Percentiles rank a stretch among this genome's conserved stretches.
phyloP scores from a whole-genome alignment of 1,140 invertebrate species.

The Caenorhabditis tropicalis region DNA sequence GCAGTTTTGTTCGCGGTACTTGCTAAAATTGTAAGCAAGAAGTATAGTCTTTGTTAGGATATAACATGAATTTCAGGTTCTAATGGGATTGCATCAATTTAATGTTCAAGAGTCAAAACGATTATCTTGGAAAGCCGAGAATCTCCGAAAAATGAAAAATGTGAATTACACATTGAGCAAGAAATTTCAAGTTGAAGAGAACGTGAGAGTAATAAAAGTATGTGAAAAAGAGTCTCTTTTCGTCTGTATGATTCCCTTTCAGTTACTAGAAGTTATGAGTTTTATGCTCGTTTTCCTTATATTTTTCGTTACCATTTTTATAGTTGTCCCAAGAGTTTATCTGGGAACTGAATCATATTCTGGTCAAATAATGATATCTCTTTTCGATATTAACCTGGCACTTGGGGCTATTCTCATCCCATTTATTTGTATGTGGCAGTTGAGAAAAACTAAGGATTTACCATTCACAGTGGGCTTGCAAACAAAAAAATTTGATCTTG shows the following conservation, averaged over 20 bases:
- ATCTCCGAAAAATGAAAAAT: neutral
- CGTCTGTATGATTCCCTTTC: neutral
- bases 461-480: neutral
- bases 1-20: neutral
- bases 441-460: neutral
- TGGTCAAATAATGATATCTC: conserved; percentile 7
- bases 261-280: neutral
- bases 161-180: conserved; percentile 18
- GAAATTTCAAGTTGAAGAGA: conserved; percentile 17
- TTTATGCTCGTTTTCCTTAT: conserved; percentile 3
- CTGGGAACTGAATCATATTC: neutral
- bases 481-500: neutral
- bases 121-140: conserved; percentile 10
- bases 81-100: neutral
- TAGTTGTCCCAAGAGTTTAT: conserved; percentile 14
- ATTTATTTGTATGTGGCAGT: neutral
- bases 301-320: neutral
- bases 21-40: neutral
- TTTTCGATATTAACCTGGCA: neutral
- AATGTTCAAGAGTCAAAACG: neutral
- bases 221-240: neutral
- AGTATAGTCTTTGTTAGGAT: neutral
- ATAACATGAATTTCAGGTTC: neutral
- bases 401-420: conserved; percentile 1
- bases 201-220: conserved; percentile 15